Evolutionary conservation across 2,888 invertebrate genomes (phyloP), one percentile per base, ranked within the genome.

Genomic region (Morpho deidamia): DNA sequence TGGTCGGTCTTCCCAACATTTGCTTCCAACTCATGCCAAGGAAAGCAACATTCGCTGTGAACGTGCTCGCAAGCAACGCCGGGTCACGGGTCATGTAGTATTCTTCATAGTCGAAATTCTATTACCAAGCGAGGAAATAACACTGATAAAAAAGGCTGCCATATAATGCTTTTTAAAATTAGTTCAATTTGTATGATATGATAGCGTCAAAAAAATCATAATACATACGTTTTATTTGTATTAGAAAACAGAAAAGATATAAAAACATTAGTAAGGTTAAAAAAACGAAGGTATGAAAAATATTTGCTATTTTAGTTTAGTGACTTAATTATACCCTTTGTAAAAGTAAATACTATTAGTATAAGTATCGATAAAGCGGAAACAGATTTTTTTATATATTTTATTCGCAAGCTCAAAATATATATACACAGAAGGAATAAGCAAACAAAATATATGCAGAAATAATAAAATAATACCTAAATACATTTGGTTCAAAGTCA

Each of bases 1-100:
- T 95, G 69, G 97, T 95, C 64, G 99, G 99, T 73, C 99, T 93
- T 77, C 99, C 99, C 83, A 98, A 94, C 94, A 97, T 96, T 87
- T 96, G 94, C 81, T 96, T 96, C 99, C 99, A 99, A 90, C 95
- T 97, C 92, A 96, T 96, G 85, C 97, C 96, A 83, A 99, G 93
- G 91, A 97, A 98, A 70, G 96, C 95, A 84, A 99, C 93, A 91
- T 98, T 97, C 74, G 96, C 95, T 80, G 94, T 96, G 87, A 98
- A 95, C 81, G 95, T 96, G 91, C 98, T 97, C 79, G 97, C 95
- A 86, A 98, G 94, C 84, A 99, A 94, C 77, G 96, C 96, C 82
- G 96, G 95, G 92, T 99, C 99, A 79, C 97, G 96, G 72, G 97
- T 97, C 86, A 97, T 95, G 94, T 99, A 99, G 93, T 97, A 98